Evolutionary conservation across 2,797 vertebrate species (phyloP), one percentile per base, ranked within the genome.

Genomic region (Gambelia wislizenii): DNA sequence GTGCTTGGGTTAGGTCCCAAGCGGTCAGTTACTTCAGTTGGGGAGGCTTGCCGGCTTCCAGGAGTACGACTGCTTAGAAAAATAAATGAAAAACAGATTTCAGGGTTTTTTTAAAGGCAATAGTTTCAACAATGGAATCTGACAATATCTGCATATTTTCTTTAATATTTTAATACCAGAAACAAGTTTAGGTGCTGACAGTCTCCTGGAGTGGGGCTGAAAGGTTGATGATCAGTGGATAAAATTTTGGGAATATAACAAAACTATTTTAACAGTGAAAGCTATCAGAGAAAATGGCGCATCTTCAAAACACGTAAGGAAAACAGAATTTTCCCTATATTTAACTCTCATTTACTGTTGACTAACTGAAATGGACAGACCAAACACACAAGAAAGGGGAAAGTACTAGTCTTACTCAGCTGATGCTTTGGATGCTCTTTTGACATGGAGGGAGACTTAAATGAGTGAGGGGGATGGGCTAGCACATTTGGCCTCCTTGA

Each of bases 31-130:
- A 98, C 98, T 96, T 99, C 99, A 67, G 99, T 99, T 91, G 99
- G 99, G 92, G 99, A 99, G 89, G 98, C 98, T 93, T 99, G 99
- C 84, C 98, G 98, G 92, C 99, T 99, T 96, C 99, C 99, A 88
- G 98, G 98, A 95, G 98, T 98, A 90, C 98, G 98, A 96, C 99
- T 99, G 93, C 72, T 91, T 0, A 86, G 86, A 9, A 89, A n/a
- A 70, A 54, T 25, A 72, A 82, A 76, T 39, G 49, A 67, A 27
- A 67, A 86, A 47, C 0, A 67, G 33, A 69, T 33, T 25, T 82
- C 18, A 86, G 78, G n/a, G n/a, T n/a, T 27, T 82, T 86, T 64
- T 61, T n/a, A 64, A 49, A 67, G 20, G 59, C 18, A 83, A 16
- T 9, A n/a, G 44, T 14, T 81, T 27, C 36, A 74, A 47, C 12